phyloP scores from a whole-genome alignment of 2,797 vertebrate genomes.

The Micropoecilia bifurca region DNA sequence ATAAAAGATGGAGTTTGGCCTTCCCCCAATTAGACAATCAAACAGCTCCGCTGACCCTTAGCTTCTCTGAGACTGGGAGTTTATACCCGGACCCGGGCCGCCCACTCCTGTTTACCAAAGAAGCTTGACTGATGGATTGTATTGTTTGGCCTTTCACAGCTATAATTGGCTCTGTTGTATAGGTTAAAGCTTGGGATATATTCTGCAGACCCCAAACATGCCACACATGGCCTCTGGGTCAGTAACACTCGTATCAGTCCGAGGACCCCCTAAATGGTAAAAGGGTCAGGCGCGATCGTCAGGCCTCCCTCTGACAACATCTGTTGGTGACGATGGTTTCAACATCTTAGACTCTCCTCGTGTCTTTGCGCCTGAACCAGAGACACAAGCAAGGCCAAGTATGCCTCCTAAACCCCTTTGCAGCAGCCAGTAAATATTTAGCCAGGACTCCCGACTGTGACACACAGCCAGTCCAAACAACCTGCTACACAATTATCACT shows the following conservation, averaged over 20 bases:
- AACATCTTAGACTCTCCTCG: slow-evolving; percentile 36
- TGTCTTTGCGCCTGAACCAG: slow-evolving; percentile 58
- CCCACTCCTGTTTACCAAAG: slow-evolving; percentile 80
- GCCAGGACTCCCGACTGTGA: slow-evolving; percentile 74
- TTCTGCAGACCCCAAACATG: slow-evolving; percentile 87
- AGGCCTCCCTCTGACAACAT: slow-evolving; percentile 68
- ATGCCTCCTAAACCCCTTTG: slow-evolving; percentile 57
- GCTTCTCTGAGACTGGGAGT: slow-evolving; percentile 76
- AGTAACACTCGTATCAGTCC: slow-evolving; percentile 83
- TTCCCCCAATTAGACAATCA: slow-evolving; percentile 81
- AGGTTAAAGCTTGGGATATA: slow-evolving; percentile 85
- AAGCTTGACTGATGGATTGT: slow-evolving; percentile 83
- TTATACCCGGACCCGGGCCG: slow-evolving; percentile 73
- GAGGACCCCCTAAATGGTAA: slow-evolving; percentile 83
- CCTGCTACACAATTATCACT: slow-evolving; percentile 80
- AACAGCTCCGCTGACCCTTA: slow-evolving; percentile 82
- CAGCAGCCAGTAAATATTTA: slow-evolving; percentile 83
- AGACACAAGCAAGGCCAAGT: slow-evolving; percentile 64
- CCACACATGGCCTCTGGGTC: slow-evolving; percentile 82
- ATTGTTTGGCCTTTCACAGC: slow-evolving; percentile 85
- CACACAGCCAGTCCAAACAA: slow-evolving; percentile 82
- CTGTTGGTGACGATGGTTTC: slow-evolving; percentile 64
- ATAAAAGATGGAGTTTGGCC: slow-evolving; percentile 36
- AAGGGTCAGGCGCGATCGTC: slow-evolving; percentile 77
- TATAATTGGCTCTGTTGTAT: slow-evolving; percentile 85